Percentiles rank a stretch among this genome's conserved stretches.
Conservation (phyloP, 2,113 vertebrate species). For the Symphodus melops region DNA sequence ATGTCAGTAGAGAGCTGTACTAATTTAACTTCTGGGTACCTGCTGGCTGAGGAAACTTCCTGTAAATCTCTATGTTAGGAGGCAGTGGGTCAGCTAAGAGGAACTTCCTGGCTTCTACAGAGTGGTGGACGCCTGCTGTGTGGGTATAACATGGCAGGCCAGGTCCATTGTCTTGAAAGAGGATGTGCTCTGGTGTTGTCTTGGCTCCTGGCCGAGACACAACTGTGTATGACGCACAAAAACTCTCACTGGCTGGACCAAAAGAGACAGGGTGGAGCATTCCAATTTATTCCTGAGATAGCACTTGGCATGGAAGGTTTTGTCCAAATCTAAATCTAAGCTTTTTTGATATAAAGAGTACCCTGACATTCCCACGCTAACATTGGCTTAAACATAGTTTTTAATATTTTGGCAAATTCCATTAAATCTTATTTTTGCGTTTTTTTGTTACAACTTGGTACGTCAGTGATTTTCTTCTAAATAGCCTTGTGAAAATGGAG, state of each 20-base stretch:
- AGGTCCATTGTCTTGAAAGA: conserved; percentile 89
- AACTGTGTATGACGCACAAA: conserved; percentile 89
- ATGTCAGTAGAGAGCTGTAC: conserved; percentile 35
- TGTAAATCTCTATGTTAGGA: conserved; percentile 74
- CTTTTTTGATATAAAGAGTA: not conserved
- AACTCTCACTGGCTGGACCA: conserved; percentile 81
- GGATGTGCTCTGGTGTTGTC: conserved; percentile 86
- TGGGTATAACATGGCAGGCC: conserved; percentile 79
- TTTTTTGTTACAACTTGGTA: not conserved
- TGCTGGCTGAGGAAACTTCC: conserved; percentile 74
- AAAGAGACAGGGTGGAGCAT: conserved; percentile 86
- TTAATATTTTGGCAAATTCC: not conserved
- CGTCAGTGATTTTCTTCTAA: not conserved
- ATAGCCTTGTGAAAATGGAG: not conserved
- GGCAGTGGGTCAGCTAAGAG: conserved; percentile 77
- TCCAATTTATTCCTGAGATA: conserved; percentile 69
- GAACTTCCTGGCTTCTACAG: conserved; percentile 77
- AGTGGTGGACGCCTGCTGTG: conserved; percentile 79
- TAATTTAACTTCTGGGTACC: conserved; percentile 51
- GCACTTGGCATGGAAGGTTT: conserved; percentile 16
- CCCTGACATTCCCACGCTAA: not conserved
- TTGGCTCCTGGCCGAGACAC: conserved; percentile 83
- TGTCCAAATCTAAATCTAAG: conserved; percentile 2
- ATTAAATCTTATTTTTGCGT: too few species aligned
- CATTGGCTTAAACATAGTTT: not conserved